Base-by-base conservation (phyloP, 2,888 invertebrate species). In the Lagria hirta region DNA sequence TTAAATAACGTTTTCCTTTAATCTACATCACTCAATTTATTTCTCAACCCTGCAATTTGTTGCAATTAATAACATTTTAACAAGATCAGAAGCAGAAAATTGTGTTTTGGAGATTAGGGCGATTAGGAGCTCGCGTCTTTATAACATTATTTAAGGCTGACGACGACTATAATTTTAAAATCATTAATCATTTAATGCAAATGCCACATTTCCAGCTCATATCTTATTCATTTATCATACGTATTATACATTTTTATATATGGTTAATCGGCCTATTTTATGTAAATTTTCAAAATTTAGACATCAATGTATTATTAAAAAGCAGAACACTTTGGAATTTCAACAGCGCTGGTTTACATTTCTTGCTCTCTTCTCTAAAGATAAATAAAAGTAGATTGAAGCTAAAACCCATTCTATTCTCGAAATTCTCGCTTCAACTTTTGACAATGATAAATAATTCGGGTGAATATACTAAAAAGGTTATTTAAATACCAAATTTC, bases 401-500 rank as follows among this genome's bases (percentile, higher is more conserved):
- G 43, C n/a, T n/a, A n/a, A n/a, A 48, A 48, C 48, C 42, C 42
- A 46, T 46, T 48, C 49, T 49, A 46, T 43, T 43, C 26, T 44
- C 41, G 42, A 48, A 34, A 43, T 44, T 51, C 48, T 48, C 48
- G 43, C 51, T 46, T 48, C 43, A 51, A 46, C 48, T 48, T 21
- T 32, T 30, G 28, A 27, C 43, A 49, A 43, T 44, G 38, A 52
- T 49, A 49, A 48, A 48, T 48, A 52, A 47, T 44, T 40, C 37
- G 46, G 24, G 16, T 36, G 42, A 40, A 49, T 42, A 49, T 36
- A 45, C 46, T 46, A 38, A 43, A n/a, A 38, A 40, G 47, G 48
- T 49, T 45, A 52, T 52, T 52, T 52, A 50, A 52, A 52, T 50
- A 50, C 40, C 49, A 52, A 52, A 52, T 52, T 50, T 45, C 43